Evolutionary conservation across 1,140 invertebrate species (phyloP), one percentile per base, ranked within the genome.

Genomic region (Pseudobourletiella spinata): DNA sequence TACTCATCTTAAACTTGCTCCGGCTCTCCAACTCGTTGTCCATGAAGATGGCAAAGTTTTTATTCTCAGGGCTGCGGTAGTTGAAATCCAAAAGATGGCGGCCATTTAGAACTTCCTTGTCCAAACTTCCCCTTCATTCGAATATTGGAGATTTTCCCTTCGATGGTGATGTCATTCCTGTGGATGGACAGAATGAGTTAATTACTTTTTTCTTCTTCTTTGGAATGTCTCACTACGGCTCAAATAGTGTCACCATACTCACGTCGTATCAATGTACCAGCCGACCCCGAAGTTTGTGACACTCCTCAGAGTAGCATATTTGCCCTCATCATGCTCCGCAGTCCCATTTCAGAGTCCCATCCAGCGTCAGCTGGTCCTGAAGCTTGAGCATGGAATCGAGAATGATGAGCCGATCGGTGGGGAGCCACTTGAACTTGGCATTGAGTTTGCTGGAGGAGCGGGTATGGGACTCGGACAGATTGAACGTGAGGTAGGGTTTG

Each of bases 341-440:
- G n/a, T 69, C 67, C 67, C 67, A 69, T 32, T 69, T 56, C 25
- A 65, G 15, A 32, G 56, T 48, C 16, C 61, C 62, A 44, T 66
- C 54, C 1, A 69, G 18, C 25, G 54, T 58, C 48, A 64, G 62
- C 8, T 61, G 46, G 6, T 57, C 59, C 50, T 65, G 24, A 16
- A 16, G 39, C 11, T 52, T 54, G 6, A 60, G 3, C 29, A 46
- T 28, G 11, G 68, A 65, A 4, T 42, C 50, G 15, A 22, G 42
- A 15, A 1, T 22, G 26, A 70, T 61, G 16, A 60, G 44, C 1
- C 64, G 25, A 16, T 54, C 57, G 39, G 59, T 64, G 25, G 62
- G 59, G n/a, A 64, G 3, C 59, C 62, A 67, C 18, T 32, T 58
- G 14, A 30, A 59, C 1, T 65, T 56, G 16, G 67, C n/a, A 22